Base-by-base conservation (phyloP, 2,888 invertebrate species). In the Acrocera orbiculus region DNA sequence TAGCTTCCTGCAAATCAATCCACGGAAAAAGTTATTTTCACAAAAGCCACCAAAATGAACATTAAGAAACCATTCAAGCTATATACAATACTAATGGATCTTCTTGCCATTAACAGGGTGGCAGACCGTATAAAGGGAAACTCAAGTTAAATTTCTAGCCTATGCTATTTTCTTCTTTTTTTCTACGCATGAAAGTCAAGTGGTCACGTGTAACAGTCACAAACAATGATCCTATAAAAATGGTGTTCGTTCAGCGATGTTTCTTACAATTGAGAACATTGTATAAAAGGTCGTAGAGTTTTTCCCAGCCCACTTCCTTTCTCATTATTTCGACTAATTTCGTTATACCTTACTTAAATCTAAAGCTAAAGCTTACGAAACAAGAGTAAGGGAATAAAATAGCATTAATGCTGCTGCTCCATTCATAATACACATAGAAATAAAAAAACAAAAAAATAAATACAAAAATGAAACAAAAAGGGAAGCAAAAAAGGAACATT, bases 171-270 rank as follows among this genome's bases (percentile, higher is more conserved):
- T 32, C 26, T 30, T 36, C 11, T 20, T 16, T 22, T 10, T 19
- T 29, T 16, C 11, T 34, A 9, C 11, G 16, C 22, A 24, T 30
- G 31, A 37, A 37, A 35, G 37, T 38, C 37, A 38, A 38, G 37
- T 38, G 37, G 32, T 38, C 37, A 38, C 37, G 37, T 38, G 37
- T 38, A 29, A 35, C 32, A 30, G 26, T 35, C 30, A 30, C 30
- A 36, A 36, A 36, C 35, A 36, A 36, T 32, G 17, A n/a, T 14
- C 9, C 19, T 16, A 11, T 23, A 14, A 20, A 16, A 24, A 10
- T 13, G 24, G 24, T 28, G 22, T 27, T 34, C 27, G 22, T 16
- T 20, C 28, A 13, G 15, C 28, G 10, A 28, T 34, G 29, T 34
- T n/a, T n/a, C n/a, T n/a, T n/a, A n/a, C n/a, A n/a, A n/a, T n/a